A percentile compares a stretch with the other conserved stretches of the same genome.
phyloP scores from a whole-genome alignment of 2,888 invertebrate species.

The Erebia palarica region DNA sequence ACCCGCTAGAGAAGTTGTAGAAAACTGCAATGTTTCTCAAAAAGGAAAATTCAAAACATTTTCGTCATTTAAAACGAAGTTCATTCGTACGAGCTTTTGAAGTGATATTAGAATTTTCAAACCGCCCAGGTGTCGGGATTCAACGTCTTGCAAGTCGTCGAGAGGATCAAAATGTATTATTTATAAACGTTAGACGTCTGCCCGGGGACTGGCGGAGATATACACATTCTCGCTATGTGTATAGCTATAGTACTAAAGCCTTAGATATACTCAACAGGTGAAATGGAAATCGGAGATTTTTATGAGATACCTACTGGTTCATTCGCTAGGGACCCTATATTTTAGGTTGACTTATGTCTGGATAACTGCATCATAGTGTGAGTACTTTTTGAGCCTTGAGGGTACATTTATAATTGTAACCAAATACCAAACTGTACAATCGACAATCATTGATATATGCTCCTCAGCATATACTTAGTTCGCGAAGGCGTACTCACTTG shows the following conservation, averaged over 20 bases:
- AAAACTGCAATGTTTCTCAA: constrained; percentile 17
- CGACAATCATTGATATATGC: too few species aligned
- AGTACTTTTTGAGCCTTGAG: too few species aligned
- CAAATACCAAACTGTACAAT: too few species aligned
- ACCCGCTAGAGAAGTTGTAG: not conserved
- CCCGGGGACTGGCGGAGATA: constrained; percentile 35
- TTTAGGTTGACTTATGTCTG: too few species aligned
- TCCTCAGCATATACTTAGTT: too few species aligned
- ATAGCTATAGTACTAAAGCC: constrained; percentile 24
- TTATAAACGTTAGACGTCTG: constrained; percentile 55
- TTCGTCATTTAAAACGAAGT: constrained; percentile 28
- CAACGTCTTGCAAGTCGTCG: constrained; percentile 47
- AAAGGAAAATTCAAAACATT: constrained; percentile 17
- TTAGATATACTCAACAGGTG: constrained; percentile 23
- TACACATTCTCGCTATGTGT: constrained; percentile 40
- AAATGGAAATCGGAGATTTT: constrained; percentile 1
- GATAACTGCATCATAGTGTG: too few species aligned
- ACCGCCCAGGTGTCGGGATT: constrained; percentile 45
- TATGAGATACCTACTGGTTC: not conserved
- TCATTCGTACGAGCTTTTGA: constrained; percentile 38
- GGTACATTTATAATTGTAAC: too few species aligned
- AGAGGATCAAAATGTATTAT: constrained; percentile 66
- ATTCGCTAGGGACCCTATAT: too few species aligned
- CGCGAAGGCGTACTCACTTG: too few species aligned
- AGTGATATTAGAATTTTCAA: constrained; percentile 45